Percentiles rank a stretch among this genome's conserved stretches.
These are phyloP conservation scores for Oscheius sp. DNA, from an alignment of 2,888 invertebrate species.

Conservation along the genomic window DNA sequence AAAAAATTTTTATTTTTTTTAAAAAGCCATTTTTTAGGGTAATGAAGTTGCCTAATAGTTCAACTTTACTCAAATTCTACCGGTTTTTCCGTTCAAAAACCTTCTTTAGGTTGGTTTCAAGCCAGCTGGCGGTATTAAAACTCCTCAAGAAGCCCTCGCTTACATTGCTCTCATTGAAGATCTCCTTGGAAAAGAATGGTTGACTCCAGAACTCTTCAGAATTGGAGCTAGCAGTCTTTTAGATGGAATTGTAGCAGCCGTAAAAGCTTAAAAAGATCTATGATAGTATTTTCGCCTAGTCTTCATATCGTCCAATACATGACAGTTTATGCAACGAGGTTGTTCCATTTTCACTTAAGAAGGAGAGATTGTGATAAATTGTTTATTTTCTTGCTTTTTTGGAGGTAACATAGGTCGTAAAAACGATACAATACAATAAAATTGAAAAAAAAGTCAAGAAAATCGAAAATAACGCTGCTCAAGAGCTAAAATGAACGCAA, in stretches of 20 bases:
- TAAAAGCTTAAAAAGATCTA: constrained; percentile 30
- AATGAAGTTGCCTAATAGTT: too few species aligned
- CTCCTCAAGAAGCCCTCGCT: constrained; percentile 83
- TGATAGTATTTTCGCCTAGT: background rate
- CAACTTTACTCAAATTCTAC: background rate
- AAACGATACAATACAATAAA: background rate
- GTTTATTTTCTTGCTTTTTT: too few species aligned
- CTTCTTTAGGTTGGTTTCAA: constrained; percentile 92
- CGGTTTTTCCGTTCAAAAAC: constrained; percentile 32
- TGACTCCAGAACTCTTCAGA: constrained; percentile 80
- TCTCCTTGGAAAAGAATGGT: constrained; percentile 86
- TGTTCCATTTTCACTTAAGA: background rate
- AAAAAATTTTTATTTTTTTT: too few species aligned
- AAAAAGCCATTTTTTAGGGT: too few species aligned
- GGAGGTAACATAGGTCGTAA: background rate
- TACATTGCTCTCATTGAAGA: constrained; percentile 87
- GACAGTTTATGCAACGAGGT: too few species aligned
- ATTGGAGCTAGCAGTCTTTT: constrained; percentile 93
- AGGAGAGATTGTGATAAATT: background rate
- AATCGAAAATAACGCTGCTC: too few species aligned
- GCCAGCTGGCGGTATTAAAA: constrained; percentile 94
- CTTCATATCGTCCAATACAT: background rate
- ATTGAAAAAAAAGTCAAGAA: too few species aligned
- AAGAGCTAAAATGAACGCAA: too few species aligned
- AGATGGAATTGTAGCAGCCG: constrained; percentile 74